phyloP scores from a whole-genome alignment of 2,113 vertebrate species.

The Dissostichus mawsoni region DNA sequence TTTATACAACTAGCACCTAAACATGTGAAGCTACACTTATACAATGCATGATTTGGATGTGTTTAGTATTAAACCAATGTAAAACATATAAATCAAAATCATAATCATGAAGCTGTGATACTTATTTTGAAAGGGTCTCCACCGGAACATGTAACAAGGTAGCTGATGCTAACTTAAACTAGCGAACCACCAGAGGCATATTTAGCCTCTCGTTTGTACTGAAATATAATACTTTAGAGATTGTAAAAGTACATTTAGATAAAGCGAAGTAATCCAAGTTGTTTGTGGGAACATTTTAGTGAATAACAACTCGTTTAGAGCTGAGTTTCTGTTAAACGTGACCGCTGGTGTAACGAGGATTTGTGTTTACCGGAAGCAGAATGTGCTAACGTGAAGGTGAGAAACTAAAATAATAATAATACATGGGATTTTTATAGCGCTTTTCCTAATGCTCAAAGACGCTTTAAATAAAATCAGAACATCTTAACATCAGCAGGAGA shows the following conservation, averaged over 20 bases:
- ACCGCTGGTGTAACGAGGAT: slow-evolving; percentile 58
- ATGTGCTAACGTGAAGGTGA: slow-evolving; percentile 31
- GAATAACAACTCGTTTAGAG: rapidly evolving
- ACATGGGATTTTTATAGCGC: too few relatives aligned
- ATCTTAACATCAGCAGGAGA: too few relatives aligned
- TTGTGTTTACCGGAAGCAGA: slow-evolving; percentile 45
- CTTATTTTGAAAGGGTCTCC: slow-evolving; percentile 14
- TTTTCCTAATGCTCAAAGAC: too few relatives aligned
- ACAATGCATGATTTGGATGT: too few relatives aligned
- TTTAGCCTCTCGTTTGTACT: background rate
- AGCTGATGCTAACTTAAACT: slow-evolving; percentile 11
- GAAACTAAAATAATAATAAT: background rate
- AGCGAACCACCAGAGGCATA: background rate
- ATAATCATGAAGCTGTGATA: too few relatives aligned
- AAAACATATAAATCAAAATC: too few relatives aligned
- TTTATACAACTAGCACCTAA: background rate
- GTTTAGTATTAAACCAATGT: too few relatives aligned
- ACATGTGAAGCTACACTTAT: too few relatives aligned
- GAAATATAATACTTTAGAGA: background rate
- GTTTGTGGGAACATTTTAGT: rapidly evolving
- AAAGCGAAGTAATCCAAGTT: rapidly evolving
- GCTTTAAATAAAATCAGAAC: too few relatives aligned
- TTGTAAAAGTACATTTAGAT: rapidly evolving
- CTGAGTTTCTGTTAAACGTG: background rate
- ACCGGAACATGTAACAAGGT: background rate